Percentiles rank a stretch among this genome's conserved stretches.
Evolutionary conservation across 2,888 invertebrate species (phyloP).

Genomic region (Leucania comma): DNA sequence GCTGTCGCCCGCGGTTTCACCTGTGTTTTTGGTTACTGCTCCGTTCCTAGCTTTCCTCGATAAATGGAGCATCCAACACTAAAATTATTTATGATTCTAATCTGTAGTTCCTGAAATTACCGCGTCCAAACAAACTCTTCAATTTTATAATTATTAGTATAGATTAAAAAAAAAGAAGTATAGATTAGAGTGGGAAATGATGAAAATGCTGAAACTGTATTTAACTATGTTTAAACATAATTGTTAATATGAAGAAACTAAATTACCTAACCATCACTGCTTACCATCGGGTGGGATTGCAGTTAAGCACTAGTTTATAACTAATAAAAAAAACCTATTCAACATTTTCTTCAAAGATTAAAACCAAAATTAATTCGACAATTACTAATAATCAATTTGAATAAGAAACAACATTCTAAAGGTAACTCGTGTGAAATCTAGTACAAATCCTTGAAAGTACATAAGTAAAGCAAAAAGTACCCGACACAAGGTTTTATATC

Average conservation of each 20-base stretch:
- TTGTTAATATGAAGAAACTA: neutral
- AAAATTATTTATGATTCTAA: too few relatives aligned
- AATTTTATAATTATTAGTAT: too few relatives aligned
- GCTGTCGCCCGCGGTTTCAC: neutral
- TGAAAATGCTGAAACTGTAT: neutral
- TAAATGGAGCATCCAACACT: too few relatives aligned
- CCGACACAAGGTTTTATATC: slow-evolving; percentile 48
- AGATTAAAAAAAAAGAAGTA: too few relatives aligned
- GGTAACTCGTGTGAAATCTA: slow-evolving; percentile 54
- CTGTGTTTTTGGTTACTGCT: neutral
- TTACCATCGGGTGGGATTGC: too few relatives aligned
- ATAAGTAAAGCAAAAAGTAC: slow-evolving; percentile 55
- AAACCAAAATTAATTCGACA: slow-evolving; percentile 7
- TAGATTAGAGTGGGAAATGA: too few relatives aligned
- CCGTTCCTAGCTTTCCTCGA: too few relatives aligned
- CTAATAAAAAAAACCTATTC: too few relatives aligned
- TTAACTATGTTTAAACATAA: neutral
- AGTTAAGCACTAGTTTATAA: too few relatives aligned
- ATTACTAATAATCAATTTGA: slow-evolving; percentile 17
- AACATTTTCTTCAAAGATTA: neutral
- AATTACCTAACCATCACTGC: neutral
- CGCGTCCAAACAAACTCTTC: too few relatives aligned
- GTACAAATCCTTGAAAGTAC: slow-evolving; percentile 61
- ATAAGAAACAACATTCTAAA: slow-evolving; percentile 56
- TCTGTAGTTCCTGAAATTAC: too few relatives aligned